Evolutionary conservation across 2,113 vertebrate species (phyloP).

Genomic region (Podilymbus podiceps): DNA sequence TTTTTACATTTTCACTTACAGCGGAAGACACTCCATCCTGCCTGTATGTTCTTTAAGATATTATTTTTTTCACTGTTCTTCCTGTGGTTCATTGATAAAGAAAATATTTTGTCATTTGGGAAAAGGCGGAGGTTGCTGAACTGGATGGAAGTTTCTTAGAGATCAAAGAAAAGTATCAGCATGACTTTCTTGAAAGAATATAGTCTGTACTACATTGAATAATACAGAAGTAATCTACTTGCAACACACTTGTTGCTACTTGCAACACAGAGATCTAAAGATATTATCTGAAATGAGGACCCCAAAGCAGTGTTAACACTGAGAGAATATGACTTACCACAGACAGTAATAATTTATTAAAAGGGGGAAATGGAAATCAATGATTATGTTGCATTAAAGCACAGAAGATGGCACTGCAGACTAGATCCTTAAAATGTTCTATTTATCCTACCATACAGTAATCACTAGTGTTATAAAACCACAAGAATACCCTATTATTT

Average conservation of each 20-base stretch:
- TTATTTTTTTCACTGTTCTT: background rate
- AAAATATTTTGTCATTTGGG: background rate
- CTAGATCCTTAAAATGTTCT: constrained; percentile 5
- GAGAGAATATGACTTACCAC: background rate
- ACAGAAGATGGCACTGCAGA: constrained; percentile 69
- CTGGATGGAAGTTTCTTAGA: background rate
- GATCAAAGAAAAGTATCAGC: background rate
- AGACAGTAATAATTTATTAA: background rate
- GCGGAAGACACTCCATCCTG: background rate
- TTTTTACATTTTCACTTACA: background rate
- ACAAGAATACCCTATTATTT: background rate
- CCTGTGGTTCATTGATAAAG: background rate
- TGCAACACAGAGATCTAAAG: background rate
- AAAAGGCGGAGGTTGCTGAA: background rate
- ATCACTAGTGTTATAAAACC: background rate
- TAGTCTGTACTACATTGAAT: background rate
- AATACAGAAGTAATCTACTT: background rate
- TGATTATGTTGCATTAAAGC: background rate
- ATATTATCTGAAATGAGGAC: background rate
- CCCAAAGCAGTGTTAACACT: background rate
- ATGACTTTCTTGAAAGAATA: background rate
- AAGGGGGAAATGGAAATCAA: background rate
- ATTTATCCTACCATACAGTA: background rate
- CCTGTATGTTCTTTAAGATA: background rate
- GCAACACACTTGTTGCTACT: background rate